Percentiles rank a stretch among this genome's conserved stretches.
Conservation (phyloP, 2,888 invertebrate species). For the Helleia helle region DNA sequence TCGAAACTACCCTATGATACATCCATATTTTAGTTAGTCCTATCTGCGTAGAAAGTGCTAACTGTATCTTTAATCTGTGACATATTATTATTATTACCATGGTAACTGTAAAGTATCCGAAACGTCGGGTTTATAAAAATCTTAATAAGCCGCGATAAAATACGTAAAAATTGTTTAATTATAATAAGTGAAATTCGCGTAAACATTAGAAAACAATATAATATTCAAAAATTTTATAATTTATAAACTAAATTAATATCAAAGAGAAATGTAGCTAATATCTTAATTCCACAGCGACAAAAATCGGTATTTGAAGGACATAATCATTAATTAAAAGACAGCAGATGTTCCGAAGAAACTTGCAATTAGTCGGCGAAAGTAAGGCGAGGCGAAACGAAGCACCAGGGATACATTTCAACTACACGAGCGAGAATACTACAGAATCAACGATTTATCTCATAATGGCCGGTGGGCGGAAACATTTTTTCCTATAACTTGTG, state of each 20-base stretch:
- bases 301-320: slow-evolving; percentile 21
- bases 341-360: slow-evolving; percentile 53
- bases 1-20: no score
- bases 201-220: no score
- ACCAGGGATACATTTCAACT: slow-evolving; percentile 9
- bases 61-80: no score
- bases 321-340: slow-evolving; percentile 55
- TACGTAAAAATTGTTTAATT: no score
- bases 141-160: no score
- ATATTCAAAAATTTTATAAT: neutral
- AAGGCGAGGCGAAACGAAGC: slow-evolving; percentile 7
- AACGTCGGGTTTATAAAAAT: no score
- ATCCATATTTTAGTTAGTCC: no score
- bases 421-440: neutral
- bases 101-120: no score
- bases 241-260: neutral
- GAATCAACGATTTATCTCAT: slow-evolving; percentile 3
- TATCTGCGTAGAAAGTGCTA: no score
- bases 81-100: no score
- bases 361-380: slow-evolving; percentile 37
- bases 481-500: neutral
- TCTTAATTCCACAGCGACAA: neutral
- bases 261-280: neutral
- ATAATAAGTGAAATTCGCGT: no score
- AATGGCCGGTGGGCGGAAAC: neutral